These are phyloP conservation scores for Catocala fraxini DNA, from an alignment of 2,888 invertebrate species.

Conservation along the genomic window DNA sequence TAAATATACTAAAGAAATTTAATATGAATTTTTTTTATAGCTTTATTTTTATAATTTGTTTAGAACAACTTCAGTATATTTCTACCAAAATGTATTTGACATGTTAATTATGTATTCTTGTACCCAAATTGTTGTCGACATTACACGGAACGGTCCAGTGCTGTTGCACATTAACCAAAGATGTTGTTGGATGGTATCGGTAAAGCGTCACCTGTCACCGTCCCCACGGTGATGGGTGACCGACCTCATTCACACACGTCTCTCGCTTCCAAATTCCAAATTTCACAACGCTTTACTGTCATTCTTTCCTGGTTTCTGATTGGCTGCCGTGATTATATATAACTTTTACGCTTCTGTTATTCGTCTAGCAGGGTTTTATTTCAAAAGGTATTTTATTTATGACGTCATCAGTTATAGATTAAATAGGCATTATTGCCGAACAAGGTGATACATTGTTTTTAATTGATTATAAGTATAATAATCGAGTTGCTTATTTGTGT, in stretches of 20 bases:
- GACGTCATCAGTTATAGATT: too few species aligned
- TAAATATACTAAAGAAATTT: not conserved
- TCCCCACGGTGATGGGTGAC: conserved; percentile 14
- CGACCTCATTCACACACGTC: conserved; percentile 22
- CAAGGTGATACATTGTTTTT: too few species aligned
- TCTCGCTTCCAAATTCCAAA: conserved; percentile 51
- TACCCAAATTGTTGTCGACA: conserved; percentile 13
- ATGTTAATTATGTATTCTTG: conserved; percentile 12
- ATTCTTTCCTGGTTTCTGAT: conserved; percentile 47
- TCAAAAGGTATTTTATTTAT: conserved; percentile 17
- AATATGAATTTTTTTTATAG: too few species aligned
- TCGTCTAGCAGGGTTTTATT: conserved; percentile 43
- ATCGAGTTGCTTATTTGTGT: too few species aligned
- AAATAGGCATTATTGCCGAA: too few species aligned
- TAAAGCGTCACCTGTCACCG: conserved; percentile 20
- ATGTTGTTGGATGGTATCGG: conserved; percentile 25
- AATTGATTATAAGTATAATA: too few species aligned
- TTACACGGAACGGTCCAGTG: conserved; percentile 23
- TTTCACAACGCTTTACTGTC: conserved; percentile 42
- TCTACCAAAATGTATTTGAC: conserved; percentile 9
- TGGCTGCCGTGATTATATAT: conserved; percentile 47
- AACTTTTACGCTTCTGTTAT: conserved; percentile 38
- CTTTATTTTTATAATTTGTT: not conserved
- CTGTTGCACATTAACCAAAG: conserved; percentile 25
- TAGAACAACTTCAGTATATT: conserved; percentile 29